Conservation (phyloP, 2,888 invertebrate genomes). For the Tetropium fuscum region DNA sequence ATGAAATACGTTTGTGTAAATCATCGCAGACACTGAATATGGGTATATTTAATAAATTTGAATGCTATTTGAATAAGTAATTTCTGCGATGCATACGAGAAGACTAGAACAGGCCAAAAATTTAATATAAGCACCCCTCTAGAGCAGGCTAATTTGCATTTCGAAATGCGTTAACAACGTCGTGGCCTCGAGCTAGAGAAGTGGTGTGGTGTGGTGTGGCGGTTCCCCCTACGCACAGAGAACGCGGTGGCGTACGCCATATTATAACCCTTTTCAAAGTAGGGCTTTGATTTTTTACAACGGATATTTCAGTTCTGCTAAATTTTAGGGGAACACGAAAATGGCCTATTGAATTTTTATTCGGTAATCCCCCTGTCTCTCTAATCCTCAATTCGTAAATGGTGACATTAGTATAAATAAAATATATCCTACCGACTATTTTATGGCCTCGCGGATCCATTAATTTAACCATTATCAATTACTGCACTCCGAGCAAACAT, state of each 20-base stretch:
- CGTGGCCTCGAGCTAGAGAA: conserved; percentile 45
- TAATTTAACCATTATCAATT: no score
- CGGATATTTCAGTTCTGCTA: no score
- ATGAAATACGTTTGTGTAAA: conserved; percentile 30
- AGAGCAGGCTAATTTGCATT: conserved; percentile 56
- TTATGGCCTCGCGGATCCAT: no score
- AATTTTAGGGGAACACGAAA: no score
- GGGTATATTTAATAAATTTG: conserved; percentile 43
- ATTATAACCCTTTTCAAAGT: background rate
- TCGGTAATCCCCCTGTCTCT: no score
- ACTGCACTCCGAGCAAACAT: no score
- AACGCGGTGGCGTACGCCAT: background rate
- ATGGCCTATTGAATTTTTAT: no score
- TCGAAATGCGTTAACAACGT: conserved; percentile 55
- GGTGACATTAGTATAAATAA: no score
- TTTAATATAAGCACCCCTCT: conserved; percentile 54
- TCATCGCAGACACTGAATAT: conserved; percentile 34
- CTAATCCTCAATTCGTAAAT: no score
- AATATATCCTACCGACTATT: no score
- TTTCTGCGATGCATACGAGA: conserved; percentile 43
- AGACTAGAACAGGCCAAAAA: conserved; percentile 49
- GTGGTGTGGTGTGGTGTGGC: no score
- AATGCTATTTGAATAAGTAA: conserved; percentile 50
- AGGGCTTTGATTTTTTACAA: no score
- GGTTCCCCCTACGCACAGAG: conserved; percentile 21